Evolutionary conservation across 2,888 invertebrate genomes (phyloP).

Genomic region (Emmelina monodactyla): DNA sequence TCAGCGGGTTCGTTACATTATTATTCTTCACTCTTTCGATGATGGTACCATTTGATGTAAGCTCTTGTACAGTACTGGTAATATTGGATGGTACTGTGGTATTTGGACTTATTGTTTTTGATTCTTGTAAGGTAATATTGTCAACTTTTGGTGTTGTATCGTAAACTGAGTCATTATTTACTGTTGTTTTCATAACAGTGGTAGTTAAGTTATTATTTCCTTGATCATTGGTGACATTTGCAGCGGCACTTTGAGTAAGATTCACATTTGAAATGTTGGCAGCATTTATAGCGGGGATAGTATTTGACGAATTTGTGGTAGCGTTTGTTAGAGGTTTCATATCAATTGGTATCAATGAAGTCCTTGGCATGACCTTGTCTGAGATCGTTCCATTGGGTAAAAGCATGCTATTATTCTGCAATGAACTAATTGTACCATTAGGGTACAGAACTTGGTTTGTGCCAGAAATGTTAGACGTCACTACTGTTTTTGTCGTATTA

Average conservation of each 20-base stretch:
- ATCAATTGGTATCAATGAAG: too few relatives aligned
- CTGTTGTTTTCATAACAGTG: too few relatives aligned
- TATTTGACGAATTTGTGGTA: too few relatives aligned
- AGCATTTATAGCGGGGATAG: too few relatives aligned
- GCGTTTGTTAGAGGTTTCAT: too few relatives aligned
- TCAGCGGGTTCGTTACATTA: not conserved
- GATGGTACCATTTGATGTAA: not conserved
- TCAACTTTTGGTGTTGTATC: not conserved
- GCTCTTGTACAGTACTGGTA: not conserved
- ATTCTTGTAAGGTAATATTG: not conserved
- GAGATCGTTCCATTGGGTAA: not conserved
- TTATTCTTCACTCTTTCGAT: too few relatives aligned
- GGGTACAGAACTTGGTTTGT: not conserved
- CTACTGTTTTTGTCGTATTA: not conserved
- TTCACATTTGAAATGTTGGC: too few relatives aligned
- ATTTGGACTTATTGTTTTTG: not conserved
- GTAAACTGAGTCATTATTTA: too few relatives aligned
- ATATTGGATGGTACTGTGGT: not conserved
- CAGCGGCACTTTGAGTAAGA: too few relatives aligned
- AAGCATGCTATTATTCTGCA: not conserved
- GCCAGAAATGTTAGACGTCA: not conserved
- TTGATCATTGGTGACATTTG: too few relatives aligned
- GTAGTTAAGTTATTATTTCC: too few relatives aligned
- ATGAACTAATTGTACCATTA: not conserved
- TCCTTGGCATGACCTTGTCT: too few relatives aligned